Evolutionary conservation across 2,113 vertebrate genomes (phyloP).

Genomic region (Corydoras maculifer): DNA sequence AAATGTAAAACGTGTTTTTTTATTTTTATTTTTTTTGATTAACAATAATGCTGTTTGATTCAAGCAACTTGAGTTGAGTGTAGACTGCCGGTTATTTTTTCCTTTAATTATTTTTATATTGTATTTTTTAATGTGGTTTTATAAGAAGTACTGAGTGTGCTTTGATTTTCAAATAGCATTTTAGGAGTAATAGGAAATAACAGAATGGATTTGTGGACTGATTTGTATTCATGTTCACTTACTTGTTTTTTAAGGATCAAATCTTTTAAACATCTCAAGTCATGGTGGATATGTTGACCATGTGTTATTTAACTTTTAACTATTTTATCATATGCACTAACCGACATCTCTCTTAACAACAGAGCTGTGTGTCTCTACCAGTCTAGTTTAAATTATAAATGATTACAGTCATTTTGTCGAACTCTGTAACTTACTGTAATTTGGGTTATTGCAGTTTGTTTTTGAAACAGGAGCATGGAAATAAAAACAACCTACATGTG

Average conservation of each 20-base stretch:
- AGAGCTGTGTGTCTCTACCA: background rate
- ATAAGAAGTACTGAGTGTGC: background rate
- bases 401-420: constrained; percentile 14
- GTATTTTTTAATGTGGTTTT: background rate
- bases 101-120: too few species aligned
- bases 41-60: too few species aligned
- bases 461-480: constrained; percentile 25
- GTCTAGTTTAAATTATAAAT: background rate
- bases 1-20: too few species aligned
- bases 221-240: too few species aligned
- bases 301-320: background rate
- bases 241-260: too few species aligned
- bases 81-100: too few species aligned
- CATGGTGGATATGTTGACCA: background rate
- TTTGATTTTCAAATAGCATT: background rate
- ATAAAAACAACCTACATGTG: constrained; percentile 17
- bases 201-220: background rate
- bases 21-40: too few species aligned
- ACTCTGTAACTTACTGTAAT: constrained; percentile 8
- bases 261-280: too few species aligned
- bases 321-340: background rate
- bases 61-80: too few species aligned
- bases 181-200: background rate
- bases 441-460: constrained; percentile 11
- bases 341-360: background rate